Percentiles rank a stretch among this genome's conserved stretches.
Evolutionary conservation across 2,797 vertebrate species (phyloP).

Genomic region (Paratrypauchen microcephalus): DNA sequence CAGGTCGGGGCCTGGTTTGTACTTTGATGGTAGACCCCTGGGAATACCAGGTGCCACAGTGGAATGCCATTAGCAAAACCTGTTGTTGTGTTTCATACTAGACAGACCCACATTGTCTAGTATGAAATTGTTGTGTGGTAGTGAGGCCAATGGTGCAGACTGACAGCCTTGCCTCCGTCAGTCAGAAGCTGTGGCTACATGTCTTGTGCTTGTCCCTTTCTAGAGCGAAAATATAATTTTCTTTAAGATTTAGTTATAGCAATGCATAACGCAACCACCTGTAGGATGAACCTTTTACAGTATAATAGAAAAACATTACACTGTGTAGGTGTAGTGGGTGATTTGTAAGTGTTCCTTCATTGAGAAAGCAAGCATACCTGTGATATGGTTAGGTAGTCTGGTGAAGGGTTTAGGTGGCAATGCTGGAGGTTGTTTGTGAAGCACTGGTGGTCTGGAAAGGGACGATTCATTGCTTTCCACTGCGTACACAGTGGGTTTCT

Average conservation of each 20-base stretch:
- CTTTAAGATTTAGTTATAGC: background rate
- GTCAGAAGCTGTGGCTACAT: no score
- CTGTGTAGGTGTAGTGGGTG: background rate
- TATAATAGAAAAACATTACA: background rate
- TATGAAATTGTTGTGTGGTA: no score
- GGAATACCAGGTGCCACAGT: no score
- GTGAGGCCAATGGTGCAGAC: no score
- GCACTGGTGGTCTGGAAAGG: constrained; percentile 82
- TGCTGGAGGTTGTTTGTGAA: constrained; percentile 94
- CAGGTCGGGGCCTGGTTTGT: no score
- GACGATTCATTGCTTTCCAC: constrained; percentile 84
- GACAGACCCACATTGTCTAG: no score
- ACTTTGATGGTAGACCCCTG: no score
- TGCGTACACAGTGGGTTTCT: constrained; percentile 82
- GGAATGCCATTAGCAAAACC: no score
- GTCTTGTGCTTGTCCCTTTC: no score
- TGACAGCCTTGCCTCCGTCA: no score
- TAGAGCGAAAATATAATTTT: background rate
- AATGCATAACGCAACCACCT: background rate
- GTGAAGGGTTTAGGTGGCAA: constrained; percentile 93
- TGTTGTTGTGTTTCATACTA: no score
- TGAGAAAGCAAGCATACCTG: constrained; percentile 56
- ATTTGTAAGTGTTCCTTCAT: background rate
- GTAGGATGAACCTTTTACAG: background rate
- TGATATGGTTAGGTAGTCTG: constrained; percentile 91